Evolutionary conservation across 2,113 vertebrate genomes (phyloP).

Genomic region (Antennarius striatus): DNA sequence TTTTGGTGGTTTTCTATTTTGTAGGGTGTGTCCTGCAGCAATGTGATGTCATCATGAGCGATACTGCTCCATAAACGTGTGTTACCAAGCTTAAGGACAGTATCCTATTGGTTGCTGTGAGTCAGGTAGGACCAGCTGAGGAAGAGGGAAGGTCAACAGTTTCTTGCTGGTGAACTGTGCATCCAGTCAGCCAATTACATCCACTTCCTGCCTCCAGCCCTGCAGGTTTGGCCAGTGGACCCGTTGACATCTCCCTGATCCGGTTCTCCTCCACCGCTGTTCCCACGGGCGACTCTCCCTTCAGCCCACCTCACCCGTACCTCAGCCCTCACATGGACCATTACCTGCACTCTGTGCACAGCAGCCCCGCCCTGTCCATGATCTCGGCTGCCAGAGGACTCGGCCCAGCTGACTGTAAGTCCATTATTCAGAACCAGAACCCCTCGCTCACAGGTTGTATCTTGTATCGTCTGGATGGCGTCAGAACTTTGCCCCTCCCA

Average conservation of each 20-base stretch:
- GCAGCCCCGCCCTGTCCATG: slow-evolving; percentile 91
- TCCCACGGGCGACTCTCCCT: slow-evolving; percentile 83
- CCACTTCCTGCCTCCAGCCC: slow-evolving; percentile 74
- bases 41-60: too few species aligned
- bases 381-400: slow-evolving; percentile 91
- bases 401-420: slow-evolving; percentile 90
- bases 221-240: slow-evolving; percentile 85
- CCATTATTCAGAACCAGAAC: background rate
- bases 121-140: too few species aligned
- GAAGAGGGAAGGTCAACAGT: too few species aligned
- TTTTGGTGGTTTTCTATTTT: too few species aligned
- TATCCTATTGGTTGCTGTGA: too few species aligned
- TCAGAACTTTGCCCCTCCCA: background rate
- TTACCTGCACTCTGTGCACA: slow-evolving; percentile 91
- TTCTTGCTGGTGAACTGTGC: too few species aligned
- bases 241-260: slow-evolving; percentile 93
- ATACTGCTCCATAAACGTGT: too few species aligned
- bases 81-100: too few species aligned
- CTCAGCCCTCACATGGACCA: slow-evolving; percentile 93
- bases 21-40: too few species aligned
- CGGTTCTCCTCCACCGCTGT: slow-evolving; percentile 87
- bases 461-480: background rate
- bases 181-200: too few species aligned
- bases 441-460: background rate
- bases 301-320: slow-evolving; percentile 87